Evolutionary conservation across 2,797 vertebrate species (phyloP).

Genomic region (Prionace glauca): DNA sequence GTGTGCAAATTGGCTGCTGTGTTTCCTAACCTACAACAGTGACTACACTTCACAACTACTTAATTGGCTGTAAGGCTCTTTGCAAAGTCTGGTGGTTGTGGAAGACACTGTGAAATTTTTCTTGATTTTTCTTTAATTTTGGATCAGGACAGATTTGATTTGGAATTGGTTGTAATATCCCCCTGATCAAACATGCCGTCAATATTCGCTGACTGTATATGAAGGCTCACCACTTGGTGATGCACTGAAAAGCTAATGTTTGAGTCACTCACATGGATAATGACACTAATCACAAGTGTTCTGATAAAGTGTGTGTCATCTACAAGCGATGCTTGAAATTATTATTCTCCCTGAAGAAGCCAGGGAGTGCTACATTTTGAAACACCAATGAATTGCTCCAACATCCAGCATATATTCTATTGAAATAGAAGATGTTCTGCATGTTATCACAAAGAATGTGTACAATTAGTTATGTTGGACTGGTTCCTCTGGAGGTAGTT

Average conservation of each 20-base stretch:
- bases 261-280: not conserved
- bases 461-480: not conserved
- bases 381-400: not conserved
- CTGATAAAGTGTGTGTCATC: not conserved
- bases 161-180: not conserved
- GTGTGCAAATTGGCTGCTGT: not conserved
- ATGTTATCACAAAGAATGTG: not conserved
- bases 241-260: not conserved
- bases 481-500: not conserved
- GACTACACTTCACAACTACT: not conserved
- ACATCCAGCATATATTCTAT: not conserved
- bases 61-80: not conserved
- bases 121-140: not conserved
- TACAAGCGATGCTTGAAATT: not conserved
- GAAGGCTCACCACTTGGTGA: not conserved
- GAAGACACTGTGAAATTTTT: not conserved
- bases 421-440: not conserved
- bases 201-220: not conserved
- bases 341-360: not conserved
- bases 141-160: not conserved
- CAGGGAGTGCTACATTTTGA: not conserved
- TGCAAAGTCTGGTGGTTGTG: not conserved
- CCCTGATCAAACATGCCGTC: not conserved
- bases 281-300: not conserved
- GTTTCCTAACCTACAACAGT: not conserved